A percentile compares a stretch with the other conserved stretches of the same genome.
phyloP scores from a whole-genome alignment of 92 coral and sea anemone genomes.

The Palythoa grandis region DNA sequence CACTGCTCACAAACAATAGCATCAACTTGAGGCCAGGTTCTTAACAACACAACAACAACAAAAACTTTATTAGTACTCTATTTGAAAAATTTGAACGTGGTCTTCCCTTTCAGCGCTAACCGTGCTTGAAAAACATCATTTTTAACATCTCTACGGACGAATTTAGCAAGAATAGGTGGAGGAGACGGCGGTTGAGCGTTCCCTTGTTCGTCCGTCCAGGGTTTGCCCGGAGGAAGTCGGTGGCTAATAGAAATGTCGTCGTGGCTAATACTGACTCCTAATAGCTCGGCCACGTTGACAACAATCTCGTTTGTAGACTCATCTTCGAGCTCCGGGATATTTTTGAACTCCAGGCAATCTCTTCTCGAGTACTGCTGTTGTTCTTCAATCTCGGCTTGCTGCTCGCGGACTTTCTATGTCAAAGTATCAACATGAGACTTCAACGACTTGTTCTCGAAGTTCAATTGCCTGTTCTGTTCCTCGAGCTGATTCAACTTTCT shows the following conservation, averaged over 20 bases:
- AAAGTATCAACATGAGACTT: too few species aligned
- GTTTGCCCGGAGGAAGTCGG: slow-evolving; percentile 30
- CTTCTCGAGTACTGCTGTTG: background rate
- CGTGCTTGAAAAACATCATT: slow-evolving; percentile 19
- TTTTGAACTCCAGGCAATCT: slow-evolving; percentile 49
- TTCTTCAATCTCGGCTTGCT: too few species aligned
- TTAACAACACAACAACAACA: too few species aligned
- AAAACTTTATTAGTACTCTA: too few species aligned
- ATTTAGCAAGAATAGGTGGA: slow-evolving; percentile 17
- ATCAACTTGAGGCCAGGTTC: too few species aligned
- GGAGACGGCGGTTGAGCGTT: slow-evolving; percentile 17
- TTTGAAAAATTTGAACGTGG: too few species aligned
- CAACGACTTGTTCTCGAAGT: too few species aligned
- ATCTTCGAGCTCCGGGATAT: slow-evolving; percentile 6
- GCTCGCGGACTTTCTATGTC: background rate
- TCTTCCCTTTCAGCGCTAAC: slow-evolving; percentile 32
- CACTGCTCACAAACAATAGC: too few species aligned
- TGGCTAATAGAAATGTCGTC: slow-evolving; percentile 29
- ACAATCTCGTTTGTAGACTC: slow-evolving; percentile 24
- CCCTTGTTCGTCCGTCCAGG: slow-evolving; percentile 17
- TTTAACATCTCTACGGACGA: slow-evolving; percentile 21
- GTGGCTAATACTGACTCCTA: slow-evolving; percentile 15
- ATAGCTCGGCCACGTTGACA: slow-evolving; percentile 20
- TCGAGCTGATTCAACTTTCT: too few species aligned
- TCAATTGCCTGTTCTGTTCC: too few species aligned